Evolutionary conservation across 2,797 vertebrate species (phyloP).

Genomic region (Gephyroberyx darwinii): DNA sequence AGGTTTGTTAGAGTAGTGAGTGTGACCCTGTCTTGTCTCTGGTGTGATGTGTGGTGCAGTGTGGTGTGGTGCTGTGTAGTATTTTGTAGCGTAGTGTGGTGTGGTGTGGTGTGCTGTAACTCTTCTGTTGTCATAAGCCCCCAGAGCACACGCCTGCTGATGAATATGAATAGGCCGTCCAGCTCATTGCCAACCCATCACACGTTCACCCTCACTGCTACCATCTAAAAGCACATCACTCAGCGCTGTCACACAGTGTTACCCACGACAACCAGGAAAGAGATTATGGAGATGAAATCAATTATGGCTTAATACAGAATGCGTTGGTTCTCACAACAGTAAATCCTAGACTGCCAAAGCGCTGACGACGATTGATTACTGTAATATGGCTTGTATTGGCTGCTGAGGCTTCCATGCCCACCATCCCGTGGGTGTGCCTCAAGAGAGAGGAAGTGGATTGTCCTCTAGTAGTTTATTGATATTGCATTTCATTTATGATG

Average conservation of each 20-base stretch:
- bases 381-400: constrained; percentile 78
- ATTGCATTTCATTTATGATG: constrained; percentile 73
- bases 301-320: constrained; percentile 85
- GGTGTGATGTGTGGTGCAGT: constrained; percentile 12
- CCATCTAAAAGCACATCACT: constrained; percentile 79
- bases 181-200: constrained; percentile 70
- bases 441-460: constrained; percentile 71
- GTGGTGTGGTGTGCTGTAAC: constrained; percentile 17
- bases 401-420: constrained; percentile 50
- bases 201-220: constrained; percentile 66
- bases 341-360: constrained; percentile 79
- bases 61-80: constrained; percentile 16
- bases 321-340: constrained; percentile 77
- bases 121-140: constrained; percentile 61
- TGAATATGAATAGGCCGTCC: constrained; percentile 73
- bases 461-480: constrained; percentile 73
- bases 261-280: constrained; percentile 80
- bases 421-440: constrained; percentile 58
- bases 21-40: constrained; percentile 10
- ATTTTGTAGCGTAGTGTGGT: constrained; percentile 16
- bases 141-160: constrained; percentile 52
- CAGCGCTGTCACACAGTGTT: constrained; percentile 84
- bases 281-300: constrained; percentile 88
- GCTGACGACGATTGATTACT: constrained; percentile 84
- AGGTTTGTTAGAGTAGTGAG: not conserved